These are phyloP conservation scores for Geopemphigus sp. DNA, from an alignment of 1,140 invertebrate species.

Conservation along the genomic window DNA sequence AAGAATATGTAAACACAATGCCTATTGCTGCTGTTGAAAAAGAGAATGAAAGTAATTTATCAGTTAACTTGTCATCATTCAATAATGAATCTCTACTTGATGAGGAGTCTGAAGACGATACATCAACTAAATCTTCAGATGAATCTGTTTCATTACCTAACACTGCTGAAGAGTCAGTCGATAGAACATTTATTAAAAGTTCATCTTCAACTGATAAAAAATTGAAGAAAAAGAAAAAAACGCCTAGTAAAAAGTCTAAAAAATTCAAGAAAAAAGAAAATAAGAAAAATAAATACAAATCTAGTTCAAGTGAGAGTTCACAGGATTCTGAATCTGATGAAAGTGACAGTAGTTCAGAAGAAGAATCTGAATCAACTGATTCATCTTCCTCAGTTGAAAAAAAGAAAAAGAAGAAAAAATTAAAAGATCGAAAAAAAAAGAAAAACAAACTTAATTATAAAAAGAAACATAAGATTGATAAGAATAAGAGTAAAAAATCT, in stretches of 20 bases:
- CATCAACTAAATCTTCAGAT: conserved; percentile 1
- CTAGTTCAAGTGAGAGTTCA: conserved; percentile 38
- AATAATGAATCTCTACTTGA: conserved; percentile 13
- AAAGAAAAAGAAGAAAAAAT: conserved; percentile 15
- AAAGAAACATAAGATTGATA: background rate
- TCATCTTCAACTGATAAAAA: background rate
- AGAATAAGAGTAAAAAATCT: background rate
- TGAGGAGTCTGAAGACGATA: conserved; percentile 4
- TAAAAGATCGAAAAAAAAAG: conserved; percentile 21
- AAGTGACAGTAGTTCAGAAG: conserved; percentile 25
- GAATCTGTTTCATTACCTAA: background rate
- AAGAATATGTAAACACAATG: background rate
- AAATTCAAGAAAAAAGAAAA: conserved; percentile 27
- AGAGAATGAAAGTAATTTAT: background rate
- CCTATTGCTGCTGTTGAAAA: background rate
- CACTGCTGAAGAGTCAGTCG: background rate
- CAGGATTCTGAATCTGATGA: conserved; percentile 18
- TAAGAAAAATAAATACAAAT: conserved; percentile 28
- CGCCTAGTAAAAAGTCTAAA: conserved; percentile 26
- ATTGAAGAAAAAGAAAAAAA: background rate
- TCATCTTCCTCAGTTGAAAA: conserved; percentile 21
- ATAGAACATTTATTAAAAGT: background rate
- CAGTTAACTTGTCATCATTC: background rate
- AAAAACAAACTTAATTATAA: conserved; percentile 1
- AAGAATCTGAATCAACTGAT: conserved; percentile 24